Percentiles rank a stretch among this genome's conserved stretches.
phyloP scores from a whole-genome alignment of 2,797 vertebrate genomes.

The Harpagifer antarcticus region DNA sequence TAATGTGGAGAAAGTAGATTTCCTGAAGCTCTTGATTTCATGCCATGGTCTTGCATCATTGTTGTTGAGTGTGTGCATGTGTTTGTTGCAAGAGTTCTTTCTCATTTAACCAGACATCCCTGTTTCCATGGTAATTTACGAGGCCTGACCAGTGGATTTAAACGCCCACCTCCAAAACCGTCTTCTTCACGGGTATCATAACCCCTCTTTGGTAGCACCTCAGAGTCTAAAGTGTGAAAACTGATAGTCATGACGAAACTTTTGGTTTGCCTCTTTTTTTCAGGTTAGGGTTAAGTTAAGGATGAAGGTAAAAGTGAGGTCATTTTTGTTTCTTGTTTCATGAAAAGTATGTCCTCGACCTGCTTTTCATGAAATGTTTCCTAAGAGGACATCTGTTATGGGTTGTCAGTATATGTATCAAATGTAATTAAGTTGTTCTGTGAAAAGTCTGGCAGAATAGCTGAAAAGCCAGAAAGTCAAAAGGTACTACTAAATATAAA shows the following conservation, averaged over 20 bases:
- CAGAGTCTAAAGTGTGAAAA: constrained; percentile 30
- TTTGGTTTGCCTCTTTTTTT: constrained; percentile 25
- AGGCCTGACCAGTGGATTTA: constrained; percentile 57
- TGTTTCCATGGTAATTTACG: constrained; percentile 69
- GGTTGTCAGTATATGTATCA: too few species aligned
- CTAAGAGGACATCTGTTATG: too few species aligned
- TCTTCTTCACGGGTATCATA: constrained; percentile 53
- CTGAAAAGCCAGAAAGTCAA: constrained; percentile 2
- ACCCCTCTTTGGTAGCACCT: constrained; percentile 31
- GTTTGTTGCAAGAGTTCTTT: constrained; percentile 6
- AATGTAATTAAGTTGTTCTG: not conserved
- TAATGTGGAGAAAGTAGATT: not conserved
- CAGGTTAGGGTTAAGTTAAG: not conserved
- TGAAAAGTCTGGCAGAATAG: not conserved
- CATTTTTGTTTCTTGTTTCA: not conserved
- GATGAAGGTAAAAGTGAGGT: constrained; percentile 17
- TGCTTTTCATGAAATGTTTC: too few species aligned
- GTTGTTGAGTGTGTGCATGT: constrained; percentile 15
- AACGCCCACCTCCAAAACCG: constrained; percentile 22
- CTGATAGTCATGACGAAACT: constrained; percentile 45
- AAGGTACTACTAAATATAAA: not conserved
- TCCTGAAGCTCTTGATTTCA: not conserved
- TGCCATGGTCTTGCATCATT: not conserved
- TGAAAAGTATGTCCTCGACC: too few species aligned
- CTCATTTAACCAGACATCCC: constrained; percentile 51